A percentile compares a stretch with the other conserved stretches of the same genome.
Evolutionary conservation across 2,113 vertebrate genomes (phyloP).

Genomic region (Phocoena phocoena): DNA sequence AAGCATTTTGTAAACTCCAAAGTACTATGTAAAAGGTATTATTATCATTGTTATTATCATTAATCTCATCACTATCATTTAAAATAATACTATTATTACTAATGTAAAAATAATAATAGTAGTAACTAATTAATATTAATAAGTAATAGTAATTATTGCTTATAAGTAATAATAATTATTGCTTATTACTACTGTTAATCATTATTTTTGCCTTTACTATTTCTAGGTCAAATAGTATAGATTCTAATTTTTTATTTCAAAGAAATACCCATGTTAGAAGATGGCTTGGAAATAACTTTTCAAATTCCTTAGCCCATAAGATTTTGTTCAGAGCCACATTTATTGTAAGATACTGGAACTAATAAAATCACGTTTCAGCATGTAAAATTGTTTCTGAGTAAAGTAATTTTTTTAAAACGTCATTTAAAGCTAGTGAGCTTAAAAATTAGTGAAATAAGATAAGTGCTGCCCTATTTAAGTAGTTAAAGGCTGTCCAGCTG

Average conservation of each 20-base stretch:
- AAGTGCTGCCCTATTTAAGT: neutral
- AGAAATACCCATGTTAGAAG: neutral
- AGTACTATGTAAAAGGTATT: neutral
- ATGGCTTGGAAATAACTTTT: conserved; percentile 26
- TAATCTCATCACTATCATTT: neutral
- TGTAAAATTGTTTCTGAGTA: neutral
- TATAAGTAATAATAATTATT: neutral
- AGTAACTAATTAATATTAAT: neutral
- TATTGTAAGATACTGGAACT: neutral
- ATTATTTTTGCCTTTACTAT: neutral
- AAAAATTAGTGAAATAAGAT: neutral
- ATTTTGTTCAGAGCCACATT: neutral
- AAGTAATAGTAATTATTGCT: neutral
- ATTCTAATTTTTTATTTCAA: conserved; percentile 27
- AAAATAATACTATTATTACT: neutral
- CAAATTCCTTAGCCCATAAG: neutral
- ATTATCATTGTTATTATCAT: neutral
- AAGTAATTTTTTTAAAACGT: neutral
- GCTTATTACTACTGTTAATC: neutral
- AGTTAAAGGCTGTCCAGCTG: neutral
- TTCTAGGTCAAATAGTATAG: conserved; percentile 17
- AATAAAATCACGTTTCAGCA: neutral
- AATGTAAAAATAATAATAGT: neutral
- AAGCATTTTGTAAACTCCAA: neutral
- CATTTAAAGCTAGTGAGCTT: neutral